Base-by-base conservation (phyloP, 2,888 invertebrate species). In the Nebria salina region DNA sequence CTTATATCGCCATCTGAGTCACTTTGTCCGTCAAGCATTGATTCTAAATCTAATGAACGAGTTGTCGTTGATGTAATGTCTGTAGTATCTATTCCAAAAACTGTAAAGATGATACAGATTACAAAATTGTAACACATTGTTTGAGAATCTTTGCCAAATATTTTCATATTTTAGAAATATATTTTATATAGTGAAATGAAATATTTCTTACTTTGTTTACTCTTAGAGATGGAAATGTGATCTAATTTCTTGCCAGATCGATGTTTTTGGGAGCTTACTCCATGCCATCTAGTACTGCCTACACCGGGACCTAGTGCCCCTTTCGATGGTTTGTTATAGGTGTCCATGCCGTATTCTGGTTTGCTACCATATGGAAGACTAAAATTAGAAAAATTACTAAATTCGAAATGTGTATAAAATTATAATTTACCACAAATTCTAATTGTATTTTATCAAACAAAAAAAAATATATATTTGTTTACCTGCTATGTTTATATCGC, bases 51-150 rank as follows among this genome's bases (percentile, higher is more conserved):
- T 73, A 95, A 90, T 77, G 94, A 94, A 75, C 94, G 90, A 0
- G 95, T 95, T 0, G 95, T 95, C 0, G 95, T 95, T 0, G 95
- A 95, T 0, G 95, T 94, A 87, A 95, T 90, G 87, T 95, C 95
- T 0, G 93, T 93, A 2, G 93, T 93, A 86, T 95, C 95, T 11
- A 94, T 88, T 0, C 94, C 94, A 86, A 94, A 94, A 83, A 94
- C 94, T 93, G 87, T 1, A 89, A 87, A 25, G 66, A n/a, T 15
- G 20, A 81, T 75, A 65, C 9, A 26, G 9, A 25, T 72, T 34
- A n/a, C 3, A 34, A 1, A 75, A 15, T 41, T 54, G 65, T 11
- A 72, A 26, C 20, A 66, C 0, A 13, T 54, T 34, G 1, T 34
- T 20, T 20, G 20, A 20, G 20, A 20, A 20, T 20, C 0, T 20